Evolutionary conservation across 2,888 invertebrate genomes (phyloP).

Genomic region (Leptinotarsa tumamoca): DNA sequence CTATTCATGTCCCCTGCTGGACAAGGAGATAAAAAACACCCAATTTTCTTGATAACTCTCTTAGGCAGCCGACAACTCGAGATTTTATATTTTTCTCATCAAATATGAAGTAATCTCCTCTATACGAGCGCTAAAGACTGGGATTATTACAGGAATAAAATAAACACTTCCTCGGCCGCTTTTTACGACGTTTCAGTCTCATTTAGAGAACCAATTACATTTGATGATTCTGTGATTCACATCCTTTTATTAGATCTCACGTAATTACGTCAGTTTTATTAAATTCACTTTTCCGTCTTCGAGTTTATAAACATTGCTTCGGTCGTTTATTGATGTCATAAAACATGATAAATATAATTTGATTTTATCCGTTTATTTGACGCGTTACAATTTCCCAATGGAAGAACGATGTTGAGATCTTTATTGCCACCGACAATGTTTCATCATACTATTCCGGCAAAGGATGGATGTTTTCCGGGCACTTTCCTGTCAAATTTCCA

Average conservation of each 20-base stretch:
- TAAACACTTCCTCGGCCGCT: conserved; percentile 61
- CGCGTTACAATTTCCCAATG: conserved; percentile 35
- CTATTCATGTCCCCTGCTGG: no score
- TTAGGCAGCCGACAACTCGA: neutral
- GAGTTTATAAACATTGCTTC: conserved; percentile 37
- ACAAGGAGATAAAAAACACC: neutral
- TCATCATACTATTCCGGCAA: neutral
- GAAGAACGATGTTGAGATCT: conserved; percentile 14
- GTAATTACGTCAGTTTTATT: conserved; percentile 47
- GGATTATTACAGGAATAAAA: conserved; percentile 62
- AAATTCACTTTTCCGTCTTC: conserved; percentile 42
- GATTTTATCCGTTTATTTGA: conserved; percentile 62
- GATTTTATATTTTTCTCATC: conserved; percentile 27
- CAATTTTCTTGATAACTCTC: conserved; percentile 1
- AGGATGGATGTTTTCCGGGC: neutral
- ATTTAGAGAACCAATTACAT: conserved; percentile 63
- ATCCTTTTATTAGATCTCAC: conserved; percentile 53
- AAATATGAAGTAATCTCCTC: conserved; percentile 28
- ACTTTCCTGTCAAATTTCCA: no score
- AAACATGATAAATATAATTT: conserved; percentile 62
- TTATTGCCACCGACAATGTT: conserved; percentile 21
- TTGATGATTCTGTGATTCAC: conserved; percentile 66
- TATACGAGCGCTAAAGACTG: conserved; percentile 34
- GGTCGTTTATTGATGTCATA: conserved; percentile 46
- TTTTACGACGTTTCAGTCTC: conserved; percentile 59